Conservation (phyloP, 2,888 invertebrate species). For the Linnaemya vulpina region DNA sequence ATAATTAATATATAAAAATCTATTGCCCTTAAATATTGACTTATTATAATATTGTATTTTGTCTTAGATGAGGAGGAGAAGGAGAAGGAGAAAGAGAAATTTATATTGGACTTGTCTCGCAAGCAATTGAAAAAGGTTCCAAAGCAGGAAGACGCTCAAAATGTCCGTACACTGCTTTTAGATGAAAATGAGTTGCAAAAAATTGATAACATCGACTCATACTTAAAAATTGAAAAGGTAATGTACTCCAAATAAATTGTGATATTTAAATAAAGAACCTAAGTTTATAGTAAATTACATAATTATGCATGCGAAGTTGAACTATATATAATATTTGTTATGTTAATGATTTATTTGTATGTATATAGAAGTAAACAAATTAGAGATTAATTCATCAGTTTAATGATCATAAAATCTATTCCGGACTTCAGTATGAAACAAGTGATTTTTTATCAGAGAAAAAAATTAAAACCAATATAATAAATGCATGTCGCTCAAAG, state of each 20-base stretch:
- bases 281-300: too few species aligned
- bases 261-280: too few species aligned
- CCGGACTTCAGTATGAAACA: too few species aligned
- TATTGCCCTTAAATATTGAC: conserved; percentile 25
- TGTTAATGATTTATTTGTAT: too few species aligned
- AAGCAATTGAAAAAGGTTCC: conserved; percentile 92
- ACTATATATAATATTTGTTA: too few species aligned
- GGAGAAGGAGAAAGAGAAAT: conserved; percentile 79
- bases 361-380: too few species aligned
- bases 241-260: neutral
- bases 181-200: conserved; percentile 95
- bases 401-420: too few species aligned
- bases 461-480: too few species aligned
- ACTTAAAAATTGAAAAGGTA: conserved; percentile 90
- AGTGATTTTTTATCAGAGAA: too few species aligned
- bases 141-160: conserved; percentile 87
- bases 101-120: conserved; percentile 89
- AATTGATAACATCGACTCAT: conserved; percentile 93
- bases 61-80: conserved; percentile 80
- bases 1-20: conserved; percentile 34
- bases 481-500: too few species aligned
- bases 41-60: neutral
- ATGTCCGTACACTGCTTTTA: conserved; percentile 88
- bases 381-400: too few species aligned
- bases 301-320: too few species aligned